These are phyloP conservation scores for Calycopis cecrops DNA, from an alignment of 1,140 invertebrate genomes.

Conservation along the genomic window DNA sequence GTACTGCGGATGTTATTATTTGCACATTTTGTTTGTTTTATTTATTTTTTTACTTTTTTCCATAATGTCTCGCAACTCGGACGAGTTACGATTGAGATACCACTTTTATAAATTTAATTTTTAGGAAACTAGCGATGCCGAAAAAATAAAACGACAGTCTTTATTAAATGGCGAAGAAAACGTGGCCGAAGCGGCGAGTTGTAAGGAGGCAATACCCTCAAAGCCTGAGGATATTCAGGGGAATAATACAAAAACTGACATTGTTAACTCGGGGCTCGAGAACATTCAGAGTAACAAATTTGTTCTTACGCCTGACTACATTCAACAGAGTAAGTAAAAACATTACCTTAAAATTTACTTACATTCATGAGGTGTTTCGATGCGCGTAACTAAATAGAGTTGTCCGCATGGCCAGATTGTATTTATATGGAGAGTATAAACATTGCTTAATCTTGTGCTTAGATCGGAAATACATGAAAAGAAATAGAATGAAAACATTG, in stretches of 20 bases:
- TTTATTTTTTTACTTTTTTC: slow-evolving; percentile 32
- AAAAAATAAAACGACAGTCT: slow-evolving; percentile 51
- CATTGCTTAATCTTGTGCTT: too few relatives aligned
- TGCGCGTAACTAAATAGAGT: too few relatives aligned
- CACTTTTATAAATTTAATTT: slow-evolving; percentile 40
- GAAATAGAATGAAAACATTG: too few relatives aligned
- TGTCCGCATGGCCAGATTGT: too few relatives aligned
- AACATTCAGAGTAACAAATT: slow-evolving; percentile 80
- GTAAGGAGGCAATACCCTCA: slow-evolving; percentile 56
- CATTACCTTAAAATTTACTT: background rate
- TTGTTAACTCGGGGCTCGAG: slow-evolving; percentile 61
- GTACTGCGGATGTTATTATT: slow-evolving; percentile 1
- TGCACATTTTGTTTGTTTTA: slow-evolving; percentile 28
- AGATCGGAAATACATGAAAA: too few relatives aligned
- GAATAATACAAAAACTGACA: slow-evolving; percentile 57
- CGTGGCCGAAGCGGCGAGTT: slow-evolving; percentile 46
- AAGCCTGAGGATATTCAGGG: slow-evolving; percentile 60
- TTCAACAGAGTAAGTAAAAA: slow-evolving; percentile 85
- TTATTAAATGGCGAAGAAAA: slow-evolving; percentile 63
- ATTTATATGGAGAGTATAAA: too few relatives aligned
- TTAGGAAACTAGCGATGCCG: slow-evolving; percentile 58
- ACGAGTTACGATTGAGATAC: slow-evolving; percentile 24
- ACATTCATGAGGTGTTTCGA: too few relatives aligned
- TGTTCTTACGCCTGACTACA: slow-evolving; percentile 90
- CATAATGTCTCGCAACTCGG: too few relatives aligned